Evolutionary conservation across 2,797 vertebrate genomes (phyloP).

Genomic region (Hyperoplus immaculatus): DNA sequence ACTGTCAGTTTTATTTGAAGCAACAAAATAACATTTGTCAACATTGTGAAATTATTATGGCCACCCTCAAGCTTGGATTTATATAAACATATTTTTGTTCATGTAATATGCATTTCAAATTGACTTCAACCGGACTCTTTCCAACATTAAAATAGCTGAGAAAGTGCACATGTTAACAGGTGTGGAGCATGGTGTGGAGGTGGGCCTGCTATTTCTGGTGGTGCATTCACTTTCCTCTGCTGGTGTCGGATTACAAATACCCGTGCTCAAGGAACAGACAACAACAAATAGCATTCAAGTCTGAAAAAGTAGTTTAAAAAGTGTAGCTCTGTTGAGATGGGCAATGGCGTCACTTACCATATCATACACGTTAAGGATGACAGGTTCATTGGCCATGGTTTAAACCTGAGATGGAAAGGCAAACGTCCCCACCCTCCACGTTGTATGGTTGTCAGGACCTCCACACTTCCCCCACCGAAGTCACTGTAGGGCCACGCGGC

Average conservation of each 20-base stretch:
- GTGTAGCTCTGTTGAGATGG: not conserved
- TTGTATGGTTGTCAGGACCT: constrained; percentile 51
- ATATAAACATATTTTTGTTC: not conserved
- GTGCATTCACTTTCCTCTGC: constrained; percentile 21
- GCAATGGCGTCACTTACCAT: constrained; percentile 89
- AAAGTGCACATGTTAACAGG: constrained; percentile 33
- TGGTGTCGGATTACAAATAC: constrained; percentile 13
- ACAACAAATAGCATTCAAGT: not conserved
- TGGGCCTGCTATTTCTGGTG: constrained; percentile 10
- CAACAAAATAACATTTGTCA: not conserved
- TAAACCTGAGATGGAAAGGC: constrained; percentile 82
- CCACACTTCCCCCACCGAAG: constrained; percentile 65
- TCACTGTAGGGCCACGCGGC: constrained; percentile 29
- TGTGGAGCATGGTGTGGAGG: constrained; percentile 7
- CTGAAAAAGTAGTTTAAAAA: not conserved
- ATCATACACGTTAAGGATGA: constrained; percentile 96
- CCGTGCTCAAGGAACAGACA: not conserved
- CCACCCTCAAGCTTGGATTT: not conserved
- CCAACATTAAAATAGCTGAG: constrained; percentile 22
- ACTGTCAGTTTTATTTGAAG: not conserved
- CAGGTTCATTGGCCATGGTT: constrained; percentile 96
- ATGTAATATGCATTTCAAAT: not conserved
- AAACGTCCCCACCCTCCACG: constrained; percentile 77
- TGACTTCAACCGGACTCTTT: not conserved
- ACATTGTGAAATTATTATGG: not conserved